Evolutionary conservation across 2,113 vertebrate genomes (phyloP), one percentile per base, ranked within the genome.

Genomic region (Carettochelys insculpta): DNA sequence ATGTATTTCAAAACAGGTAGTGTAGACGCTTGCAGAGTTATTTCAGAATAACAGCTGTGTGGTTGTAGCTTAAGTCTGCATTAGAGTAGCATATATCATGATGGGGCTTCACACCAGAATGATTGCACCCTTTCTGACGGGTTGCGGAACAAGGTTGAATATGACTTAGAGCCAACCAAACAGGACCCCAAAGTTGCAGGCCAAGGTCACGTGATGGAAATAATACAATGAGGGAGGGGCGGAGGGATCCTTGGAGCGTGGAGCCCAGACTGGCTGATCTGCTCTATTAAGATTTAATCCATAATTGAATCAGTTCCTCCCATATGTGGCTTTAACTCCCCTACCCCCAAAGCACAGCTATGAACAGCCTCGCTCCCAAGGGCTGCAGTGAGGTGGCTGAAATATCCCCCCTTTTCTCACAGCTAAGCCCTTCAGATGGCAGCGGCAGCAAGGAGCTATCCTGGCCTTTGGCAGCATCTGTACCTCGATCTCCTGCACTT

Each of bases 401-500:
- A 76, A 65, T 51, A 27, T 8, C n/a, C 73, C 34, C 52, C 0
- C 4, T 31, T 50, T 34, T 27, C 43, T 87, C 20, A 41, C 16
- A 58, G 20, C 19, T 27, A 16, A 56, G 0, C 0, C 68, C 48
- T 51, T n/a, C 1, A 43, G 73, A 48, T 68, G 80, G 29, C 38
- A 58, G 65, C 0, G 0, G 10, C 56, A n/a, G 45, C 56, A 45
- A 58, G 0, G 3, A 77, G 82, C 51, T 61, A 17, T 34, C 51
- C 24, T 50, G 0, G 0, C 80, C 20, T 43, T 61, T 1, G 0
- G 2, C 14, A 7, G 13, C 6, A 25, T 85, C 54, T 86, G 65
- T 68, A 99, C 99, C 99, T 99, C 99, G 0, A 99, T 99, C 96
- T 99, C 99, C 71, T 99, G 99, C 78, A 99, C 99, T 95, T 99